Conservation (phyloP, 2,888 invertebrate species). For the Eucera pruinosa region DNA sequence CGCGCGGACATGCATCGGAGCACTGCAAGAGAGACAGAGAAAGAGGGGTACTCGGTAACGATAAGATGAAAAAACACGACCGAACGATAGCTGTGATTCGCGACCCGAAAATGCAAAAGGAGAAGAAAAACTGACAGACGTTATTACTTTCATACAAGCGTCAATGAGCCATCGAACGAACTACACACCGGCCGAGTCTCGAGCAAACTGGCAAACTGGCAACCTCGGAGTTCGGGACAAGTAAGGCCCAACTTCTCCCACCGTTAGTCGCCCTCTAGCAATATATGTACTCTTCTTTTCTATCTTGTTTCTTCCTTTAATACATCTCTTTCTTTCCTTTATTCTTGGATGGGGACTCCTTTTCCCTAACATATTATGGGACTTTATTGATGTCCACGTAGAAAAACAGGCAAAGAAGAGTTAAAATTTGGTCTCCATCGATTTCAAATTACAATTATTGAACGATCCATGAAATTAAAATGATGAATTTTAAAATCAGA, state of each 20-base stretch:
- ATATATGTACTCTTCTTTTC: conserved; percentile 26
- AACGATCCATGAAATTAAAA: neutral
- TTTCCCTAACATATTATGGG: conserved; percentile 31
- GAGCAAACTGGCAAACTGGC: conserved; percentile 75
- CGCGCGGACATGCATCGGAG: neutral
- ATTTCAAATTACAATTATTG: neutral
- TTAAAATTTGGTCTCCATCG: neutral
- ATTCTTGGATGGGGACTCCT: conserved; percentile 8
- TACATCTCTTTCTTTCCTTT: neutral
- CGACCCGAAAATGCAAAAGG: conserved; percentile 6
- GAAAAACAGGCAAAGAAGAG: conserved; percentile 27
- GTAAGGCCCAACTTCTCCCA: conserved; percentile 73
- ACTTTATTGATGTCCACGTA: conserved; percentile 22
- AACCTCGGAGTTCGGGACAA: conserved; percentile 66
- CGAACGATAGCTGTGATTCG: conserved; percentile 16
- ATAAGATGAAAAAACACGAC: neutral
- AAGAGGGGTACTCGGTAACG: neutral
- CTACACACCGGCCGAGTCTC: conserved; percentile 63
- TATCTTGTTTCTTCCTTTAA: conserved; percentile 15
- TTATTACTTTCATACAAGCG: conserved; percentile 56
- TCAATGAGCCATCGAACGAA: conserved; percentile 55
- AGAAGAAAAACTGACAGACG: conserved; percentile 26
- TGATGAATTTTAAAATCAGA: neutral
- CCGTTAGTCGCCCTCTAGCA: conserved; percentile 44
- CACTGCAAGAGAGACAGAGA: neutral